Base-by-base conservation (phyloP, 2,888 invertebrate genomes). In the Troilus luridus region DNA sequence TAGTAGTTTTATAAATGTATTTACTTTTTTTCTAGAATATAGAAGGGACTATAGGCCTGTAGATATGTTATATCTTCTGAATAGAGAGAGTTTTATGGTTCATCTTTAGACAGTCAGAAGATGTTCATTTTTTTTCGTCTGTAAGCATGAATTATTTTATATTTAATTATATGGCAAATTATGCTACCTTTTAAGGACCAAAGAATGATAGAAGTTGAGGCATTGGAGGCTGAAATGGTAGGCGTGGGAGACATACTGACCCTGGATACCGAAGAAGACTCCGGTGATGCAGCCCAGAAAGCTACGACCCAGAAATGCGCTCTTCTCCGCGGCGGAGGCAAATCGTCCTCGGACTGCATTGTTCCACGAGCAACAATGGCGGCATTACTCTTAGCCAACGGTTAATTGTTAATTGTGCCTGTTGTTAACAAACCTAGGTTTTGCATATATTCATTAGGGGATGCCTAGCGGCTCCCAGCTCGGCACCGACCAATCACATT, bases 391-490 rank as follows among this genome's bases (percentile, higher is more conserved):
- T 77, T 64, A 9, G 89, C 64, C 64, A 89, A 67, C 89, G 90
- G 72, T 90, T 90, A 72, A 90, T 77, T 77, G 90, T 90, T 90
- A 90, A 90, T 90, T 90, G 90, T 90, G 64, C 58, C 67, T 56
- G n/a, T 90, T 90, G 90, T 90, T 90, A 90, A 90, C 90, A 90
- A 81, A 90, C 90, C 90, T 89, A 89, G 60, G 67, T 90, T 90
- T 77, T 90, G 90, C 90, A 90, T 90, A 90, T 90, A 90, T 90
- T 90, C 90, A 90, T 90, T 90, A 90, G 90, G 85, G 85, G 85
- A 85, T 85, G 89, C 60, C 54, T 62, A 64, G 88, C 59, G 88
- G 88, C 88, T 88, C 62, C 88, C 88, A 88, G 60, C 85, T 85
- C 85, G 85, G 85, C 54, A 58, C 56, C 56, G 85, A 85, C 85